phyloP scores from a whole-genome alignment of 2,797 vertebrate species.

The Emys orbicularis region DNA sequence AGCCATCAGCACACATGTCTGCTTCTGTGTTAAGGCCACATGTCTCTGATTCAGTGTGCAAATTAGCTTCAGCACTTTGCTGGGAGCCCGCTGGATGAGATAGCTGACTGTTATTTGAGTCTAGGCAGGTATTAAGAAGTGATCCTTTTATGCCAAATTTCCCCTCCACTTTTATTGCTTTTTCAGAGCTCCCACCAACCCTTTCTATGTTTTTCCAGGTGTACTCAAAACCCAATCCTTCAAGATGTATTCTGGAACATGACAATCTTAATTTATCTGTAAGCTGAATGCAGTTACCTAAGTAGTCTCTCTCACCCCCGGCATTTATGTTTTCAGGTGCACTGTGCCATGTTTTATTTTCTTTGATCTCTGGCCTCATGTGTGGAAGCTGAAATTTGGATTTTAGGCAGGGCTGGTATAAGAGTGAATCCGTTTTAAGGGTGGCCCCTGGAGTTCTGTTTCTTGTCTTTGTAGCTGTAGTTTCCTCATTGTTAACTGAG shows the following conservation, averaged over 20 bases:
- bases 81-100: neutral
- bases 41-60: neutral
- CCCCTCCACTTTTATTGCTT: neutral
- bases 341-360: slow-evolving; percentile 65
- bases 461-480: slow-evolving; percentile 18
- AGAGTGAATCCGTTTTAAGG: slow-evolving; percentile 22
- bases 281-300: neutral
- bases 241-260: slow-evolving; percentile 62
- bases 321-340: slow-evolving; percentile 71
- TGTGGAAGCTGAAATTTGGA: neutral
- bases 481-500: slow-evolving; percentile 8
- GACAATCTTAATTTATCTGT: slow-evolving; percentile 62
- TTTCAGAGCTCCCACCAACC: neutral
- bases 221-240: slow-evolving; percentile 32
- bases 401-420: slow-evolving; percentile 6
- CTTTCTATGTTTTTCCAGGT: slow-evolving; percentile 21
- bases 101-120: neutral
- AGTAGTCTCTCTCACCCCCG: slow-evolving; percentile 1
- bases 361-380: slow-evolving; percentile 31
- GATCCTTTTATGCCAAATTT: neutral
- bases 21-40: slow-evolving; percentile 38
- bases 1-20: neutral
- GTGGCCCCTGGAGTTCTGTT: neutral
- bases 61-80: neutral
- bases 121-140: slow-evolving; percentile 15